Evolutionary conservation across 2,113 vertebrate species (phyloP).

Genomic region (Alligator sinensis): DNA sequence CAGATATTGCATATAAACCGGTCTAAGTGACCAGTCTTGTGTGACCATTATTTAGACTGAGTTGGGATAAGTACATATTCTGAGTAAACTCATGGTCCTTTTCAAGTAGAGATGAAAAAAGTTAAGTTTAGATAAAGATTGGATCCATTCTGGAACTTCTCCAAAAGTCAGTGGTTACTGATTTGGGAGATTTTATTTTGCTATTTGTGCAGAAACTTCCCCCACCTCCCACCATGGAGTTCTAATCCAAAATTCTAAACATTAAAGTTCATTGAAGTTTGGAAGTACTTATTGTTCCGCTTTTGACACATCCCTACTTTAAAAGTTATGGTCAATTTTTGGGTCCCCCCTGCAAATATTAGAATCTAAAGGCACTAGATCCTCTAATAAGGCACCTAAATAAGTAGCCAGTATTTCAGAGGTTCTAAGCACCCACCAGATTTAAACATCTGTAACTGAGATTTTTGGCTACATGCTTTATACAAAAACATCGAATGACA

Average conservation of each 20-base stretch:
- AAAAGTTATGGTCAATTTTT: not conserved
- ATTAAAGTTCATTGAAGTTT: not conserved
- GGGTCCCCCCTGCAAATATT: not conserved
- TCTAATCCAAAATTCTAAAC: no score
- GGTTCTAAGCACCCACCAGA: not conserved
- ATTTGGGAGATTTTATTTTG: not conserved
- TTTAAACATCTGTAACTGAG: constrained; percentile 60
- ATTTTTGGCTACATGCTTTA: constrained; percentile 50
- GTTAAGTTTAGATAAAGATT: not conserved
- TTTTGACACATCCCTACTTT: not conserved
- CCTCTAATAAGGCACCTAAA: not conserved
- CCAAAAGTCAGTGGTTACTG: not conserved
- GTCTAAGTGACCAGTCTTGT: no score
- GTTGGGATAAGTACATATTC: no score
- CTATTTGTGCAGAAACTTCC: not conserved
- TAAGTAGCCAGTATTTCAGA: not conserved
- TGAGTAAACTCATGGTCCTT: not conserved
- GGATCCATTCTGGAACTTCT: not conserved
- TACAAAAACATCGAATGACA: constrained; percentile 57
- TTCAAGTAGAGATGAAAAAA: not conserved
- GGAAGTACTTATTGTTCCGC: not conserved
- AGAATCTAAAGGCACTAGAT: fast-evolving
- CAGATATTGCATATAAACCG: no score
- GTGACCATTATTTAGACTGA: no score
- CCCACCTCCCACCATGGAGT: no score